Base-by-base conservation (phyloP, 2,113 vertebrate genomes). In the Parus major region DNA sequence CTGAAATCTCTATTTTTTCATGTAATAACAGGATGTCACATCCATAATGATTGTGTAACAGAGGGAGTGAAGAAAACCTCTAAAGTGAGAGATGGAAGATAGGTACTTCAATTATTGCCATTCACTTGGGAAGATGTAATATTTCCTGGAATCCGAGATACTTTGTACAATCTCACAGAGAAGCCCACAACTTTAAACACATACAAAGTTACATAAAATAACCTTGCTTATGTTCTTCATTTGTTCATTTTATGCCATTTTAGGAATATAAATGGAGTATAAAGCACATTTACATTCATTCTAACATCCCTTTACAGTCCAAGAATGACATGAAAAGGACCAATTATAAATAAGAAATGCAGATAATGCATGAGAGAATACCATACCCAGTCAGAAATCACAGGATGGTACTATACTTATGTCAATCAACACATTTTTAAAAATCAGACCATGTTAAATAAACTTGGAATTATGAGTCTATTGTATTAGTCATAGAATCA, bases 31-130 rank as follows among this genome's bases (percentile, higher is more conserved):
- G 64, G 61, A 90, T 89, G 84, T 84, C 84, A 87, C 7, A 5
- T 81, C 81, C 59, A 50, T 66, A 90, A 80, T 7, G 28, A 91
- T 25, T 83, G 72, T 76, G 78, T 85, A 91, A 82, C 42, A 92
- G 57, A 90, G 90, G 63, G 61, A 84, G 18, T 52, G 63, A 94
- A 93, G 86, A 92, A 95, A 96, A 56, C 44, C 69, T 92, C 87
- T 92, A 22, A 69, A 93, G 82, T 66, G 72, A 94, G 91, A 95
- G 87, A 93, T 93, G 63, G 85, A 83, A 96, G 89, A 96, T 72
- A 89, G 84, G 47, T 57, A 64, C 83, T 94, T 95, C 91, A 95
- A 77, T 96, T 93, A 85, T 68, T 77, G 85, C 41, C 77, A 39
- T 76, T 88, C 71, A 84, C 84, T 80, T 63, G 57, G 73, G 66